Evolutionary conservation across 1,140 invertebrate genomes (phyloP), one percentile per base, ranked within the genome.

Genomic region (Matsumurasca onukii): DNA sequence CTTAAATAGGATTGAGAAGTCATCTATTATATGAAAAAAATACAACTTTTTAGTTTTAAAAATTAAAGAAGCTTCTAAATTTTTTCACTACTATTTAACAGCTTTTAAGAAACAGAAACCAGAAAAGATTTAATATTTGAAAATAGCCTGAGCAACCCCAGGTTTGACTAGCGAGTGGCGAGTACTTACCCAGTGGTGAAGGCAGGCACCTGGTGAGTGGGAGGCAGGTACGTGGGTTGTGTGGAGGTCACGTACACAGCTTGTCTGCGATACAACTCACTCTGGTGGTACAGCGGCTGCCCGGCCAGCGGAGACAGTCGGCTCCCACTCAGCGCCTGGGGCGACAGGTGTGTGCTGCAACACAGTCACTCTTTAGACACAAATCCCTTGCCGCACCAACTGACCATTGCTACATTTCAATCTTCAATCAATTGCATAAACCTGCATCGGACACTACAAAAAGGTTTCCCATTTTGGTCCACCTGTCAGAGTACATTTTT

Each of bases 181-280:
- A 20, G 25, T 48, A 79, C 78, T 79, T 77, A 83, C 82, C 81
- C 80, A 34, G 81, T 76, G 45, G 77, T 78, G 65, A 78, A 79
- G 27, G 75, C 71, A 55, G 80, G 77, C 68, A 84, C 82, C 74
- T 82, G 82, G 75, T 84, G 83, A 59, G 79, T 80, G 55, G 81
- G 77, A 45, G 82, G 78, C 61, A 84, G 73, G 75, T 84, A 84
- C 31, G 83, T 79, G 25, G 83, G 83, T 71, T 85, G 84, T 1
- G 79, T 77, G 15, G 83, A 83, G 2, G 83, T 82, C 3, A 88
- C 86, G 74, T 88, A 88, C 15, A 88, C 85, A 48, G 85, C 84
- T 62, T 76, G 76, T 20, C 85, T 76, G 1, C 85, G 80, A 73
- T 86, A 87, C 61, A 87, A 77, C 69, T 86, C 85, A 66, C 82